phyloP scores from a whole-genome alignment of 2,888 invertebrate genomes.

The Chaitophorus viminalis region DNA sequence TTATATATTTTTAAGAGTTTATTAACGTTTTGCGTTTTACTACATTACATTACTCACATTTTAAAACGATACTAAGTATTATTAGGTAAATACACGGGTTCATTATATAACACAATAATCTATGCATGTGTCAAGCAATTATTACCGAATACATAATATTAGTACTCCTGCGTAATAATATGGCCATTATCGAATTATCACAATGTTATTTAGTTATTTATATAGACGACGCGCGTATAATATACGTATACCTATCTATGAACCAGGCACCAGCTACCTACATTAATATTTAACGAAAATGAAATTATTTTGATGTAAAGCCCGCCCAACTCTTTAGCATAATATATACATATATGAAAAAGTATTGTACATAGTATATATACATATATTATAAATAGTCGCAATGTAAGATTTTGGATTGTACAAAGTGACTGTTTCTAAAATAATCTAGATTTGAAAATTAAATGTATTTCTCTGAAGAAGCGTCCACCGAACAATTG shows the following conservation, averaged over 20 bases:
- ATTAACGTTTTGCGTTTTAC: not conserved
- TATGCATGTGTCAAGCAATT: not conserved
- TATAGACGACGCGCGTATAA: not conserved
- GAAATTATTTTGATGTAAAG: not conserved
- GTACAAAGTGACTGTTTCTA: not conserved
- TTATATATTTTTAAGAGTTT: not conserved
- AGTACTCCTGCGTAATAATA: not conserved
- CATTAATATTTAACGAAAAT: not conserved
- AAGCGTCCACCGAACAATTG: not conserved
- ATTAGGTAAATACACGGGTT: not conserved
- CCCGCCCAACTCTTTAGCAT: not conserved
- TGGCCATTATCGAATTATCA: not conserved
- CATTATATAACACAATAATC: not conserved
- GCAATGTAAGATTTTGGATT: not conserved
- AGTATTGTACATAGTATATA: not conserved
- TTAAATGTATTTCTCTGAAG: not conserved
- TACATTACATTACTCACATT: too few relatives aligned
- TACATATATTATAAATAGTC: not conserved
- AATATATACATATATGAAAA: not conserved
- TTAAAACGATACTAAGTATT: not conserved
- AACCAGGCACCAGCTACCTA: not conserved
- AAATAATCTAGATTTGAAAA: not conserved
- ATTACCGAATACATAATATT: not conserved
- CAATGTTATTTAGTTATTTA: not conserved
- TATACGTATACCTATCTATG: not conserved